These are phyloP conservation scores for Nymphalis polychloros DNA, from an alignment of 2,888 invertebrate species.

Conservation along the genomic window DNA sequence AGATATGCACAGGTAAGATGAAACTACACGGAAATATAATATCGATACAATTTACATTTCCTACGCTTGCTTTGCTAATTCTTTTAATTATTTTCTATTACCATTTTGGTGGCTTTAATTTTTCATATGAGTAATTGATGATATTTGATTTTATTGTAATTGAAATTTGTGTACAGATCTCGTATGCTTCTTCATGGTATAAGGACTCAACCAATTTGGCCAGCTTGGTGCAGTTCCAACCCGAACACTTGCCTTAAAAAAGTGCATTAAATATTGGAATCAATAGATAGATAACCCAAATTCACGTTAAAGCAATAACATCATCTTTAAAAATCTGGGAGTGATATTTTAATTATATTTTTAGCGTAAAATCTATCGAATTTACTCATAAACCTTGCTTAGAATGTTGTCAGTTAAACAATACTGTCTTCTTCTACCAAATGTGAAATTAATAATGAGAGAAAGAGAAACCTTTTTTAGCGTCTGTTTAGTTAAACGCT, in stretches of 20 bases:
- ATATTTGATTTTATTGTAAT: no score
- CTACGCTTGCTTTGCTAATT: no score
- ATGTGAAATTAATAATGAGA: no score
- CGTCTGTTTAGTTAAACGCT: no score
- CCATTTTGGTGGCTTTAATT: not conserved
- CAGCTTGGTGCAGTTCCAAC: constrained; percentile 86
- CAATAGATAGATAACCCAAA: not conserved
- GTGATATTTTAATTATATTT: not conserved
- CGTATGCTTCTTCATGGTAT: constrained; percentile 83
- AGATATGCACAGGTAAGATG: constrained; percentile 62
- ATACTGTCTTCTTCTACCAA: no score
- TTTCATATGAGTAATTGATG: not conserved
- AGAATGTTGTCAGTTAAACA: no score
- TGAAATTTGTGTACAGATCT: constrained; percentile 69
- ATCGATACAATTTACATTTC: no score
- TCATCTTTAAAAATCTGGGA: not conserved
- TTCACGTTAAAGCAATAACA: no score
- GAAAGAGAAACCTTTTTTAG: no score
- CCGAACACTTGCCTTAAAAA: constrained; percentile 83
- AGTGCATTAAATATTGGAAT: constrained; percentile 20
- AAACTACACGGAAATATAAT: no score
- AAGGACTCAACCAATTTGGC: constrained; percentile 86
- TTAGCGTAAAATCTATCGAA: no score
- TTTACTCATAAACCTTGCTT: no score
- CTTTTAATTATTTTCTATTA: not conserved